Conservation (phyloP, 2,888 invertebrate species). For the Arctia plantaginis region DNA sequence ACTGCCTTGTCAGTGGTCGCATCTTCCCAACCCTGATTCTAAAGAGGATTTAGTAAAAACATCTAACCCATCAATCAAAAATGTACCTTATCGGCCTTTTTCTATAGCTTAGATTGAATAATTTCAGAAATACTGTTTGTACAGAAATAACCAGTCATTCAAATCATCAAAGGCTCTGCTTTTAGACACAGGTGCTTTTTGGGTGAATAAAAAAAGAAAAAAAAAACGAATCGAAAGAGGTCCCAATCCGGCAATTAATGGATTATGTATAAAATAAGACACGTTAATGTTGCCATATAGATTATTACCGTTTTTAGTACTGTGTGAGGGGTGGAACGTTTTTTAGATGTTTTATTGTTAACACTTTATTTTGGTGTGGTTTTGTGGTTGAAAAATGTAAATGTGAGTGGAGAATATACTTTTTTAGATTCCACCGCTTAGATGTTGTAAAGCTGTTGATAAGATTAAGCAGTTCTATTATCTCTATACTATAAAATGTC, state of each 20-base stretch:
- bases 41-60: conserved; percentile 66
- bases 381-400: conserved; percentile 4
- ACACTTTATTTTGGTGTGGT: conserved; percentile 9
- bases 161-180: conserved; percentile 69
- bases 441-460: neutral
- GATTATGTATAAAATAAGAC: conserved; percentile 73
- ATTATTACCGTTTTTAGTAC: conserved; percentile 54
- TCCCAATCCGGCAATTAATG: conserved; percentile 77
- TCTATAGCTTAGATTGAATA: conserved; percentile 33
- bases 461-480: neutral
- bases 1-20: conserved; percentile 69
- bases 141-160: conserved; percentile 80
- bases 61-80: conserved; percentile 17
- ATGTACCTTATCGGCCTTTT: rapidly evolving
- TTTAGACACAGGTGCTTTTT: conserved; percentile 77
- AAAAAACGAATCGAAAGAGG: conserved; percentile 52
- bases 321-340: conserved; percentile 29
- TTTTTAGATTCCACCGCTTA: neutral
- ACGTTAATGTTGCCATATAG: conserved; percentile 62
- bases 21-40: conserved; percentile 71
- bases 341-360: conserved; percentile 21
- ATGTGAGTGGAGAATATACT: neutral
- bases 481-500: neutral
- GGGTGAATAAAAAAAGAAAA: conserved; percentile 56
- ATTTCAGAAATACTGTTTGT: conserved; percentile 58